A percentile compares a stretch with the other conserved stretches of the same genome.
These are phyloP conservation scores for Poecilobothrus nobilitatus DNA, from an alignment of 2,888 invertebrate genomes.

Conservation along the genomic window DNA sequence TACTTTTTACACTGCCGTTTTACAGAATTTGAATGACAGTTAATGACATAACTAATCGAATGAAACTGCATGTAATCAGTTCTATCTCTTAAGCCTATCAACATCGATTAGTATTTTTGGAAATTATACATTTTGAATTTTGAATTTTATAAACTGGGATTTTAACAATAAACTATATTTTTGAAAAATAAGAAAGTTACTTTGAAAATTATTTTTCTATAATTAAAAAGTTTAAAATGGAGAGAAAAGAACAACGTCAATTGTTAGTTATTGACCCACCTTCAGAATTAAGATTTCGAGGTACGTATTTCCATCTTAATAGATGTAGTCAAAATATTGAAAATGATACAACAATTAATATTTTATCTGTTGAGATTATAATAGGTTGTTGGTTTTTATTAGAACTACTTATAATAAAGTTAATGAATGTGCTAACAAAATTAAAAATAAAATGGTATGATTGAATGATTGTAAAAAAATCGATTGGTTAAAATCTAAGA, in stretches of 20 bases:
- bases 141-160: background rate
- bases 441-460: too few relatives aligned
- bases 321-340: background rate
- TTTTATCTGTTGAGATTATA: too few relatives aligned
- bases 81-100: background rate
- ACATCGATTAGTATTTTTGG: constrained; percentile 2
- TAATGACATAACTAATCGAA: background rate
- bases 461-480: constrained; percentile 15
- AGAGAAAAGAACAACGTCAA: constrained; percentile 57
- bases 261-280: constrained; percentile 80
- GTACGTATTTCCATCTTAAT: constrained; percentile 46
- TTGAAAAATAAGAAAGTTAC: background rate
- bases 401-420: too few relatives aligned
- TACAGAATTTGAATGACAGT: background rate
- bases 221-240: constrained; percentile 41
- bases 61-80: background rate
- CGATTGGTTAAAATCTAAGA: background rate
- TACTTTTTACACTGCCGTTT: background rate
- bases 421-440: too few relatives aligned
- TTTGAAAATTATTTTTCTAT: too few relatives aligned
- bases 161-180: background rate
- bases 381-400: too few relatives aligned
- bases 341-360: too few relatives aligned
- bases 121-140: background rate
- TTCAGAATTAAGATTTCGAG: constrained; percentile 81